phyloP scores from a whole-genome alignment of 2,797 vertebrate species.

The Coracias cyanogaster region DNA sequence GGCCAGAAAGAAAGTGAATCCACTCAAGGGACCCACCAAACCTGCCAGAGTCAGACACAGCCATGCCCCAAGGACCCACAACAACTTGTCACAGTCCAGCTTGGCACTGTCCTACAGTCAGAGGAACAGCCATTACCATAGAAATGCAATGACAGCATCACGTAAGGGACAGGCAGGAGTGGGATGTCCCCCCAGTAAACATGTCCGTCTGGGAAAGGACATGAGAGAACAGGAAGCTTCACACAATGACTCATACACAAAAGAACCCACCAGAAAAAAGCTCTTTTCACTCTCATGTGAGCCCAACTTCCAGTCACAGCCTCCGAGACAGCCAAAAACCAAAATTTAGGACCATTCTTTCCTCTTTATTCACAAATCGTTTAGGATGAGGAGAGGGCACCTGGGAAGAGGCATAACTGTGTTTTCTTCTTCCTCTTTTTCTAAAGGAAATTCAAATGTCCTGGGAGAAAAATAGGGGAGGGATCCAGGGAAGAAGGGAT shows the following conservation, averaged over 20 bases:
- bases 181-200: neutral
- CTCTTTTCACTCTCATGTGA: neutral
- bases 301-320: neutral
- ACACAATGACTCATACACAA: neutral
- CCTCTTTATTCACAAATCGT: slow-evolving; percentile 76
- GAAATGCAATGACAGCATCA: neutral
- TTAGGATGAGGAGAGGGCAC: slow-evolving; percentile 16
- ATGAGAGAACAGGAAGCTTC: slow-evolving; percentile 45
- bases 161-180: neutral
- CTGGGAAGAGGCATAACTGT: slow-evolving; percentile 3
- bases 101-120: neutral
- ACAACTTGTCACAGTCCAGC: neutral
- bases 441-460: slow-evolving; percentile 15
- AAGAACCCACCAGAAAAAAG: slow-evolving; percentile 20
- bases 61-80: neutral
- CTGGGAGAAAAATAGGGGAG: neutral
- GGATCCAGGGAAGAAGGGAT: neutral
- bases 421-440: neutral
- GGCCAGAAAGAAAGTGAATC: neutral
- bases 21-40: neutral
- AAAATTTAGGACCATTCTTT: slow-evolving; percentile 24
- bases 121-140: rapidly evolving
- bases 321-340: neutral
- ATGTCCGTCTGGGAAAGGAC: neutral
- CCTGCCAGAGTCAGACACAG: neutral